A percentile compares a stretch with the other conserved stretches of the same genome.
Evolutionary conservation across 2,797 vertebrate species (phyloP).

Genomic region (Mormyrus hasselquistii): DNA sequence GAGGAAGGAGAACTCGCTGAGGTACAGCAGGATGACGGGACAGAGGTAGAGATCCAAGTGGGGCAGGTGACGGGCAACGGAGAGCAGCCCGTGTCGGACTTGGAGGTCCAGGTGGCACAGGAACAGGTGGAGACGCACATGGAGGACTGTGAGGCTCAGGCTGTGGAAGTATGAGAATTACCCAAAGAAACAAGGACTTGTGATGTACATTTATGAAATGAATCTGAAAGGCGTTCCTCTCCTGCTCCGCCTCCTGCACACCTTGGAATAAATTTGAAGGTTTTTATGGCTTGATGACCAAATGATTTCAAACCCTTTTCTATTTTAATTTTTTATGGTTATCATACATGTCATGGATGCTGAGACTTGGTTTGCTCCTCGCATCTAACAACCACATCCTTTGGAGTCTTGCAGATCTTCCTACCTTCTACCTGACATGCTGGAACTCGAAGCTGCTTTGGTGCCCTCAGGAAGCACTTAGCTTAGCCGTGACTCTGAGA

Average conservation of each 20-base stretch:
- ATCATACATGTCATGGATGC: background rate
- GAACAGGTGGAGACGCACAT: conserved; percentile 72
- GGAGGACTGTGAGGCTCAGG: conserved; percentile 58
- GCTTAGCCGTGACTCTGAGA: background rate
- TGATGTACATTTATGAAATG: conserved; percentile 9
- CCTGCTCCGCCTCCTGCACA: background rate
- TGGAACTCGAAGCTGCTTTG: background rate
- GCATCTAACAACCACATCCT: background rate
- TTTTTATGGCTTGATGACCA: conserved; percentile 23
- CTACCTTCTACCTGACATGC: background rate
- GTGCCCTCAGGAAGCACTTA: conserved; percentile 14
- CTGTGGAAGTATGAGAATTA: conserved; percentile 46
- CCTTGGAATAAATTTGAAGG: background rate
- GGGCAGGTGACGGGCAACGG: conserved; percentile 61
- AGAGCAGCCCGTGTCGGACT: conserved; percentile 50
- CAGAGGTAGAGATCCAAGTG: conserved; percentile 76
- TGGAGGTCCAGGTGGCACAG: conserved; percentile 70
- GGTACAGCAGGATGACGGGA: conserved; percentile 58
- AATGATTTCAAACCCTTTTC: background rate
- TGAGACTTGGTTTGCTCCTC: background rate
- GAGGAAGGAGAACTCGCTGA: conserved; percentile 60
- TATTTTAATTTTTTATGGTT: conserved; percentile 18
- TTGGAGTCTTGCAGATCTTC: background rate
- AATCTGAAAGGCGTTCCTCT: background rate
- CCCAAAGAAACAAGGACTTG: background rate